These are phyloP conservation scores for Melitaea athalia DNA, from an alignment of 2,888 invertebrate species.

Conservation along the genomic window DNA sequence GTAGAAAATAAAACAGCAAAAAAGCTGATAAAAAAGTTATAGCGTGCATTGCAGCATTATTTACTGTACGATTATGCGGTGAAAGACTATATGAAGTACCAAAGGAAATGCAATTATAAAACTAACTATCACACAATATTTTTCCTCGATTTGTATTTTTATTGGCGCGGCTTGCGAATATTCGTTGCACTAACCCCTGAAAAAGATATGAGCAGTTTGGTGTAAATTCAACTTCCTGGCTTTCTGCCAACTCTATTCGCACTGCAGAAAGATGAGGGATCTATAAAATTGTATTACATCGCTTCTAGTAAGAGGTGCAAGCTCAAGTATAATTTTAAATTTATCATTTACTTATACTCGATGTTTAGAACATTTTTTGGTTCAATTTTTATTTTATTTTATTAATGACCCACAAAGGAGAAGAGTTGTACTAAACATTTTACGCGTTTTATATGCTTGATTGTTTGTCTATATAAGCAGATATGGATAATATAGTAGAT, in stretches of 20 bases:
- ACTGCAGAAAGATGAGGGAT: slow-evolving; percentile 67
- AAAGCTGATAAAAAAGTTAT: too few relatives aligned
- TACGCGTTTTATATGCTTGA: too few relatives aligned
- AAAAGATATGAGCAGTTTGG: slow-evolving; percentile 52
- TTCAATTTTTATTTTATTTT: too few relatives aligned
- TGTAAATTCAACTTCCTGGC: slow-evolving; percentile 61
- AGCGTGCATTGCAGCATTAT: not conserved
- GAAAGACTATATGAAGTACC: not conserved
- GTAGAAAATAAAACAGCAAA: too few relatives aligned
- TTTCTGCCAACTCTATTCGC: slow-evolving; percentile 63
- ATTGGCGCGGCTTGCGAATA: slow-evolving; percentile 45
- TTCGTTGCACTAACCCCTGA: slow-evolving; percentile 43
- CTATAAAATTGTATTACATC: slow-evolving; percentile 56
- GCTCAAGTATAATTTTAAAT: slow-evolving; percentile 15
- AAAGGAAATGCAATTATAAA: slow-evolving; percentile 32
- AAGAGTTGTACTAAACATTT: too few relatives aligned
- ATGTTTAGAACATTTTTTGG: not conserved
- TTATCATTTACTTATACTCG: slow-evolving; percentile 6
- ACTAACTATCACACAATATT: slow-evolving; percentile 26
- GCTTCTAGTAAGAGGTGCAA: slow-evolving; percentile 41
- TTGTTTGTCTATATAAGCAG: too few relatives aligned
- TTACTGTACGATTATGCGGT: not conserved
- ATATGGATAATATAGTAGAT: too few relatives aligned
- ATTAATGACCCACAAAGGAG: too few relatives aligned
- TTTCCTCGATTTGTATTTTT: slow-evolving; percentile 39